phyloP scores from a whole-genome alignment of 2,113 vertebrate species.

The Ceratotherium simum region DNA sequence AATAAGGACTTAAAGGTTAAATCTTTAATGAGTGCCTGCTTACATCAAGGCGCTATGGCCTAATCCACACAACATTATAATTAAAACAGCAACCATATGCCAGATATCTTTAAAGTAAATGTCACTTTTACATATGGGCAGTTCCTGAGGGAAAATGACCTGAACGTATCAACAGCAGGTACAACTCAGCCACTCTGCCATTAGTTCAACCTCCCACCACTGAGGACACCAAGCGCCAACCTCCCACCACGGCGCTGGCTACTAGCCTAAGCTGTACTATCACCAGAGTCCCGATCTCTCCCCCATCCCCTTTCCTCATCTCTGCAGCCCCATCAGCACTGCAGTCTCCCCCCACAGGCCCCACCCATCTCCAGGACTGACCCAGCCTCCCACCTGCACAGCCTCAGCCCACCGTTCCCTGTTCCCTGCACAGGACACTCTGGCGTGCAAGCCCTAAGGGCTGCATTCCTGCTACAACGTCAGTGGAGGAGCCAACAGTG shows the following conservation, averaged over 20 bases:
- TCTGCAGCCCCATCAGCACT: neutral
- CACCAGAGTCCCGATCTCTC: neutral
- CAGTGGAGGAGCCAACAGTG: fast-evolving
- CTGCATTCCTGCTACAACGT: neutral
- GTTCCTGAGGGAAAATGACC: neutral
- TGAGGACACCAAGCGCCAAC: neutral
- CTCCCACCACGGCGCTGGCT: neutral
- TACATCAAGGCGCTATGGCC: neutral
- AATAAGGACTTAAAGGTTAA: neutral
- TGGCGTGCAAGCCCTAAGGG: neutral
- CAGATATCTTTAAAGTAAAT: constrained; percentile 56
- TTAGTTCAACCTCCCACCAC: neutral
- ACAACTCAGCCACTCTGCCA: neutral
- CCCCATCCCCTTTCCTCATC: neutral
- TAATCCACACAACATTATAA: neutral
- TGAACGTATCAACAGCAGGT: neutral
- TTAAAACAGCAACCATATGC: neutral
- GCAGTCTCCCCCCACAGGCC: neutral
- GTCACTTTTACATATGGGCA: neutral
- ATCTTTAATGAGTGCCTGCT: neutral
- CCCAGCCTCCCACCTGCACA: neutral
- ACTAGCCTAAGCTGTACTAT: neutral
- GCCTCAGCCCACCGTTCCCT: neutral
- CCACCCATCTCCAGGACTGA: neutral
- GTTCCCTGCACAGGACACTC: neutral